Evolutionary conservation across 2,113 vertebrate genomes (phyloP).

Genomic region (Podilymbus podiceps): DNA sequence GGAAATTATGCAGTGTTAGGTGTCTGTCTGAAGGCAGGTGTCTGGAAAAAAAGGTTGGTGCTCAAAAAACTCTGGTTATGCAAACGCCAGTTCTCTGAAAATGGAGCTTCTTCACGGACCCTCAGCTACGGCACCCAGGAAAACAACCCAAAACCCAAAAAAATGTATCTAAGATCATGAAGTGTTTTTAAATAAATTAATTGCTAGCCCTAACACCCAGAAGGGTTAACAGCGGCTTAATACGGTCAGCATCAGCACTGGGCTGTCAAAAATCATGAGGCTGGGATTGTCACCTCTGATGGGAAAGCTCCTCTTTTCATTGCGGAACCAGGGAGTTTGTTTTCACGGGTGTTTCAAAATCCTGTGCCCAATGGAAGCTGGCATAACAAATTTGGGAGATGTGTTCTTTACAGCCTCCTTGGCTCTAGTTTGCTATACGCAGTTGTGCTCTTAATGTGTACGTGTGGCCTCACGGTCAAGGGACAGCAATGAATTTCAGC

Average conservation of each 20-base stretch:
- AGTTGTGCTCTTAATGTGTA: not conserved
- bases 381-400: not conserved
- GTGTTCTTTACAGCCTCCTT: not conserved
- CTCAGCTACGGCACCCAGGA: not conserved
- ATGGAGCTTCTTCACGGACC: not conserved
- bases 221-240: not conserved
- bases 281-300: not conserved
- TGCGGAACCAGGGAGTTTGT: not conserved
- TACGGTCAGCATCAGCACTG: not conserved
- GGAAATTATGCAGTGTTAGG: not conserved
- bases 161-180: not conserved
- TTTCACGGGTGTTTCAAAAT: not conserved
- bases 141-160: too few species aligned
- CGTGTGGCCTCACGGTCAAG: not conserved
- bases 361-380: not conserved
- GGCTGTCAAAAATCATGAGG: not conserved
- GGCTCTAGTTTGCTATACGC: not conserved
- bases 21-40: not conserved
- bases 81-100: not conserved
- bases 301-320: not conserved
- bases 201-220: not conserved
- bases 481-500: not conserved
- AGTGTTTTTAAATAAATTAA: not conserved
- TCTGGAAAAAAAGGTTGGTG: not conserved
- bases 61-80: not conserved